A percentile compares a stretch with the other conserved stretches of the same genome.
phyloP scores from a whole-genome alignment of 2,113 vertebrate species.

The Coreoperca whiteheadi region DNA sequence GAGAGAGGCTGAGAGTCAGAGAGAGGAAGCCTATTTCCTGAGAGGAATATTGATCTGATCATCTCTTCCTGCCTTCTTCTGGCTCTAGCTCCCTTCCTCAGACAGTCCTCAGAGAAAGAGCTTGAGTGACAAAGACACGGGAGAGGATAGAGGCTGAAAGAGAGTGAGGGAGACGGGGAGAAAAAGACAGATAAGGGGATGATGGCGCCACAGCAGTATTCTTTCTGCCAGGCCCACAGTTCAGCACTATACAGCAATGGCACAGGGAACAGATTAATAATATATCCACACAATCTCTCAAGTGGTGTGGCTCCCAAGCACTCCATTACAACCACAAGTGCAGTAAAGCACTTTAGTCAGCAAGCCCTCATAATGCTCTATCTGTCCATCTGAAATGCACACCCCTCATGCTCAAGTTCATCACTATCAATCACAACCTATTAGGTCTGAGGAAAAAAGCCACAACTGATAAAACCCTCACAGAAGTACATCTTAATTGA shows the following conservation, averaged over 20 bases:
- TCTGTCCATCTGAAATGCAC: slow-evolving; percentile 71
- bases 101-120: slow-evolving; percentile 43
- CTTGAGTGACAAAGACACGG: slow-evolving; percentile 63
- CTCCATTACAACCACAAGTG: slow-evolving; percentile 75
- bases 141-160: slow-evolving; percentile 42
- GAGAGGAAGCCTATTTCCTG: slow-evolving; percentile 71
- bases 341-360: slow-evolving; percentile 70
- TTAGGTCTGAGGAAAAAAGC: slow-evolving; percentile 59
- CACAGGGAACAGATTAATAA: slow-evolving; percentile 74
- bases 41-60: slow-evolving; percentile 77
- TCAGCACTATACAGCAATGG: slow-evolving; percentile 44
- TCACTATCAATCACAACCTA: slow-evolving; percentile 75
- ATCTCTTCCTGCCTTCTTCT: slow-evolving; percentile 57
- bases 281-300: slow-evolving; percentile 72
- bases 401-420: slow-evolving; percentile 63
- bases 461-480: slow-evolving; percentile 66
- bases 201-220: slow-evolving; percentile 52
- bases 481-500: slow-evolving; percentile 76
- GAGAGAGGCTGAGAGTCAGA: slow-evolving; percentile 43
- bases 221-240: slow-evolving; percentile 34
- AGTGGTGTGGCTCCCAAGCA: slow-evolving; percentile 68
- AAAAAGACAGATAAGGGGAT: slow-evolving; percentile 56
- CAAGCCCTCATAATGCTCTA: slow-evolving; percentile 64
- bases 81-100: slow-evolving; percentile 31
- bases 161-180: slow-evolving; percentile 50